Conservation (phyloP, 2,888 invertebrate species). For the Drepanosiphum platanoidis region DNA sequence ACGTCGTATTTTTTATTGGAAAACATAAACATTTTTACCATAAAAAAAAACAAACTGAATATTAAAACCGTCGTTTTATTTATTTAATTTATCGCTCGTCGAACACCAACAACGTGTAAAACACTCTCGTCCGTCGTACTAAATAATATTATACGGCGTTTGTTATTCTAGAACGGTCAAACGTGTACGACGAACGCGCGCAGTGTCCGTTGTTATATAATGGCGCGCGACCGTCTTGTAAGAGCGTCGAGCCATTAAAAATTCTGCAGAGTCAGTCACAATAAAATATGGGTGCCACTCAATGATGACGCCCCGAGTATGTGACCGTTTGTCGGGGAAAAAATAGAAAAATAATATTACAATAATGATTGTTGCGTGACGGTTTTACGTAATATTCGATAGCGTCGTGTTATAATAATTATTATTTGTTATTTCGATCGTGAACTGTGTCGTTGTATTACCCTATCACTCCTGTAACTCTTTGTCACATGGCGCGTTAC, state of each 20-base stretch:
- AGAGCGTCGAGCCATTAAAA: slow-evolving; percentile 8
- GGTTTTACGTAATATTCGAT: background rate
- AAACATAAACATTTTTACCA: background rate
- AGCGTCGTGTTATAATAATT: too few relatives aligned
- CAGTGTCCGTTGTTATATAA: slow-evolving; percentile 1
- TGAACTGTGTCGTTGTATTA: too few relatives aligned
- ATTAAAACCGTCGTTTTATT: background rate
- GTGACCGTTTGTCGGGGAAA: background rate
- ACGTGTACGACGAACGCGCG: background rate
- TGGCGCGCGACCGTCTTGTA: slow-evolving; percentile 14
- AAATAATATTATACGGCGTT: background rate
- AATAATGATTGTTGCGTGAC: background rate
- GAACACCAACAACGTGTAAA: background rate
- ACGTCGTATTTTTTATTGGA: background rate
- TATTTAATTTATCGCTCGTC: background rate
- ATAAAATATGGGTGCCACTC: slow-evolving; percentile 16
- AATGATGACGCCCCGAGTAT: background rate
- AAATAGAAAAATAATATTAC: background rate
- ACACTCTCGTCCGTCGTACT: background rate
- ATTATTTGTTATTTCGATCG: too few relatives aligned
- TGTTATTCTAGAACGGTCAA: background rate
- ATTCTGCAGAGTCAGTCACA: slow-evolving; percentile 14
- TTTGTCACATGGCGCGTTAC: too few relatives aligned
- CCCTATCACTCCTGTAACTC: too few relatives aligned
- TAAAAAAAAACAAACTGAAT: too few relatives aligned